Conservation (phyloP, 2,888 invertebrate species). For the Clistopyga incitator region DNA sequence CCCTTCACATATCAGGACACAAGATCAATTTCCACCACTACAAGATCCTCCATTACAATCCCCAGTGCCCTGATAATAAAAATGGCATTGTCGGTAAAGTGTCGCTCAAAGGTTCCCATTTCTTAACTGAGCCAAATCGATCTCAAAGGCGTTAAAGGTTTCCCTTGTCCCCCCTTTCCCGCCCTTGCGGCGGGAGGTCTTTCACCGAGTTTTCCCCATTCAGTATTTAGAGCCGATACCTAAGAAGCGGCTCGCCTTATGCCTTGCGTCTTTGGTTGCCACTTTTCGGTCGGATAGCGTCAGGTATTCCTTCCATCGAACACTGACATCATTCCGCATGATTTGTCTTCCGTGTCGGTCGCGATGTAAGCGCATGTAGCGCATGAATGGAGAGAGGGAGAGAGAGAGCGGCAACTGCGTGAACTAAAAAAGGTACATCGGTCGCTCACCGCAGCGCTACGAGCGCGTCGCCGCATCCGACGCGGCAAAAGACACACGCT, state of each 20-base stretch:
- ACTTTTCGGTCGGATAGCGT: conserved; percentile 30
- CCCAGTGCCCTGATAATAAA: background rate
- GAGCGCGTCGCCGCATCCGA: conserved; percentile 60
- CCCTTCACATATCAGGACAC: too few relatives aligned
- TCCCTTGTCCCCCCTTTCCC: too few relatives aligned
- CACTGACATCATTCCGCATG: conserved; percentile 43
- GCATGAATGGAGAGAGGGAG: background rate
- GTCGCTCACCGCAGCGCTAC: conserved; percentile 39
- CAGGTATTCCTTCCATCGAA: conserved; percentile 50
- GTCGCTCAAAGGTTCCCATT: background rate
- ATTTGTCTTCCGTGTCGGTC: conserved; percentile 40
- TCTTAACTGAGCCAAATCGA: conserved; percentile 17
- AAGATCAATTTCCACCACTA: too few relatives aligned
- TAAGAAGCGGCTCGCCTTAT: background rate
- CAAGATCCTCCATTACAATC: too few relatives aligned
- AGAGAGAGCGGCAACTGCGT: background rate
- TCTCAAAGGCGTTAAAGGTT: background rate
- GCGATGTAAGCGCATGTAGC: background rate
- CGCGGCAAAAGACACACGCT: conserved; percentile 48
- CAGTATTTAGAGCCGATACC: conserved; percentile 3
- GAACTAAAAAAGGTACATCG: conserved; percentile 36
- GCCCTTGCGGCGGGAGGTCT: conserved; percentile 31
- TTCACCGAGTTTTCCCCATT: conserved; percentile 1
- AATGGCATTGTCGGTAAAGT: conserved; percentile 5
- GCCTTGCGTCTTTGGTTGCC: background rate